Conservation (phyloP, 1,140 invertebrate genomes). For the Bombus cullumanus region DNA sequence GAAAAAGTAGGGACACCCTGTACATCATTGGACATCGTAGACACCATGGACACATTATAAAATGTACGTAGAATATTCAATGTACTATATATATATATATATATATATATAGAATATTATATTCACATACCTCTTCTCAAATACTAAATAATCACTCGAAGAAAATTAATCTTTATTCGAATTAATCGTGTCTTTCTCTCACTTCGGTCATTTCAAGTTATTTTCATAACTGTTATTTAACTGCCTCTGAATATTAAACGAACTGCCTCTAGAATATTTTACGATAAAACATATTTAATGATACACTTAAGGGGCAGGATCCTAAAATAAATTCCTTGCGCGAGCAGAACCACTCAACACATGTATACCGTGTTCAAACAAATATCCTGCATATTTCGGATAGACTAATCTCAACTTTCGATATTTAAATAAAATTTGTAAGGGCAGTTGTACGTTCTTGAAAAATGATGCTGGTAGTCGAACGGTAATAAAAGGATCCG, state of each 20-base stretch:
- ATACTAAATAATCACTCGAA: background rate
- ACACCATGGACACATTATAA: too few relatives aligned
- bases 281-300: background rate
- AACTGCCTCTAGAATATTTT: background rate
- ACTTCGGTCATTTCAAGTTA: background rate
- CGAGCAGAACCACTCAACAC: background rate
- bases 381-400: background rate
- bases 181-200: too few relatives aligned
- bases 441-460: background rate
- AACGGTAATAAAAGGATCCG: background rate
- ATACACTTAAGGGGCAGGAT: background rate
- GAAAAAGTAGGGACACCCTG: too few relatives aligned
- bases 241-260: background rate
- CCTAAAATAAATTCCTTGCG: background rate
- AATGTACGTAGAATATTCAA: background rate
- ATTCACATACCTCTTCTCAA: background rate
- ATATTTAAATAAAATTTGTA: background rate
- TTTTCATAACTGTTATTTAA: background rate
- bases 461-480: background rate
- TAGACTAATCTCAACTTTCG: background rate
- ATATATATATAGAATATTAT: background rate
- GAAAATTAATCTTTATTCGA: too few relatives aligned
- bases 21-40: too few relatives aligned
- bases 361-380: background rate
- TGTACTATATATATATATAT: background rate